Conservation (phyloP, 1,140 invertebrate species). For the Drosophila pachea region DNA sequence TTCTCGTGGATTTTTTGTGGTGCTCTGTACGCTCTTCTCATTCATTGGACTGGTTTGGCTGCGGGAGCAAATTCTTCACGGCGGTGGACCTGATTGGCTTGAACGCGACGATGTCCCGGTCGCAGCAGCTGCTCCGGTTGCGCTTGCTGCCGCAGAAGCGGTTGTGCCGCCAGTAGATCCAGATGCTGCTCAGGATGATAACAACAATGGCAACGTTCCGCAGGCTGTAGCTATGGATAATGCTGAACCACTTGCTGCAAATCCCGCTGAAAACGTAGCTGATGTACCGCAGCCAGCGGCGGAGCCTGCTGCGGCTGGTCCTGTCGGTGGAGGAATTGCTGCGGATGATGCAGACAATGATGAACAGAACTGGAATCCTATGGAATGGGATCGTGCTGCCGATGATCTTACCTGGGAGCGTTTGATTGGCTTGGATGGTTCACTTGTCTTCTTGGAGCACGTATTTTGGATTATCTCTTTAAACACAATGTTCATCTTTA, state of each 20-base stretch:
- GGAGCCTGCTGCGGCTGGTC: constrained; percentile 17
- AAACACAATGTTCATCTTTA: constrained; percentile 97
- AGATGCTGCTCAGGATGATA: constrained; percentile 34
- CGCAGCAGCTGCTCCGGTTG: constrained; percentile 56
- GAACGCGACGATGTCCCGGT: constrained; percentile 83
- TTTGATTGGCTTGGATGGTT: constrained; percentile 96
- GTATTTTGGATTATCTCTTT: constrained; percentile 99
- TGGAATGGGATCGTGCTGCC: constrained; percentile 98
- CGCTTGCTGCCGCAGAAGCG: constrained; percentile 55
- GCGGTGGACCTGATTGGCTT: constrained; percentile 97
- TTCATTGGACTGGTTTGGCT: constrained; percentile 99
- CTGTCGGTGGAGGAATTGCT: constrained; percentile 68
- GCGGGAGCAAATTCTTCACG: constrained; percentile 97
- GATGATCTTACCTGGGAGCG: constrained; percentile 99
- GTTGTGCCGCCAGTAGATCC: constrained; percentile 63
- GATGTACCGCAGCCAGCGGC: constrained; percentile 14
- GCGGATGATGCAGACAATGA: constrained; percentile 80
- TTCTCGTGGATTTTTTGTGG: constrained; percentile 97
- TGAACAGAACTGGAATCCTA: constrained; percentile 98
- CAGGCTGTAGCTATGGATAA: constrained; percentile 67
- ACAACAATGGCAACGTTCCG: constrained; percentile 67
- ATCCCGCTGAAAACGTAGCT: constrained; percentile 53
- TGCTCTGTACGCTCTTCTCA: constrained; percentile 96
- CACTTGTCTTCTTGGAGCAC: constrained; percentile 97
- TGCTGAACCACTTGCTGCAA: constrained; percentile 50